Evolutionary conservation across 2,113 vertebrate genomes (phyloP).

Genomic region (Platycercus adscitus): DNA sequence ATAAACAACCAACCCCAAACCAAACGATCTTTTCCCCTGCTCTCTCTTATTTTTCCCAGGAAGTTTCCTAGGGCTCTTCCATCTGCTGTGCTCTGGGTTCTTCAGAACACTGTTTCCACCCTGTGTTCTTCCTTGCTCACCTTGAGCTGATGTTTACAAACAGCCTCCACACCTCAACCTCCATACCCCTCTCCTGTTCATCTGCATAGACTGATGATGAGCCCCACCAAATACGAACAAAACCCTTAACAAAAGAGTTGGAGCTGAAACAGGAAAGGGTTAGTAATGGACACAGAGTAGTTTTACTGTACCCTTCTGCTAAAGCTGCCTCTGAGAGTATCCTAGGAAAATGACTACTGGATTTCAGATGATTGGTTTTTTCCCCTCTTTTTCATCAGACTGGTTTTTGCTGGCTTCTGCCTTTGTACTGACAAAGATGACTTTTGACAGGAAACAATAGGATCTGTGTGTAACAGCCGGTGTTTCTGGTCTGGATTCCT

Average conservation of each 20-base stretch:
- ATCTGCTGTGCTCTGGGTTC: background rate
- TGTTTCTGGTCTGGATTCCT: background rate
- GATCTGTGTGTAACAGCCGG: background rate
- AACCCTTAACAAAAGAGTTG: background rate
- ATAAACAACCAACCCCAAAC: background rate
- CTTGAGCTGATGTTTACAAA: background rate
- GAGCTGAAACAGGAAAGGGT: background rate
- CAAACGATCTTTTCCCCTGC: background rate
- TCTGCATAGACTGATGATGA: background rate
- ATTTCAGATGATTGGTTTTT: background rate
- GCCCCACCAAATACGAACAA: background rate
- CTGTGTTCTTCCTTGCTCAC: background rate
- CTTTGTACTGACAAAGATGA: conserved; percentile 8
- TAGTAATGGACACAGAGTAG: background rate
- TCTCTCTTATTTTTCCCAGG: background rate
- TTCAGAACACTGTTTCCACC: background rate
- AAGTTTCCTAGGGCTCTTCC: background rate
- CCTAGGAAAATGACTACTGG: background rate
- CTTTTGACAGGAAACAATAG: conserved; percentile 39
- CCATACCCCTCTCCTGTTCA: background rate
- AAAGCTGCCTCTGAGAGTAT: background rate
- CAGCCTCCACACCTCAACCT: background rate
- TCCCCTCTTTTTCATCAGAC: background rate
- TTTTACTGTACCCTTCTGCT: background rate
- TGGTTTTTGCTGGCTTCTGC: conserved; percentile 5